Evolutionary conservation across 2,888 invertebrate species (phyloP).

Genomic region (Lepidocyrtinus sp.): DNA sequence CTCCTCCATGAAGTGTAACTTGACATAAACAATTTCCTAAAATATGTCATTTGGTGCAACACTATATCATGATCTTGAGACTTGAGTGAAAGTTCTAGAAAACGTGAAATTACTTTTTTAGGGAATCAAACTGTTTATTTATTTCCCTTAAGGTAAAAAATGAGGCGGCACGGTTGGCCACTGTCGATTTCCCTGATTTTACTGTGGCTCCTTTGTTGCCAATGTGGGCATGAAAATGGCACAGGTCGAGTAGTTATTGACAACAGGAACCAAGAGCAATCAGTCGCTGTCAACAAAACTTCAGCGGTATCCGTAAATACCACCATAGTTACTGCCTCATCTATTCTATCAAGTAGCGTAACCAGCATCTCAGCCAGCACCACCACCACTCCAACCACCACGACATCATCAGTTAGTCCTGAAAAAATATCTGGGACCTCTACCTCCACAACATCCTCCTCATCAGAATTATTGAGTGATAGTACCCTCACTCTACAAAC

Average conservation of each 20-base stretch:
- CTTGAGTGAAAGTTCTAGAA: slow-evolving; percentile 51
- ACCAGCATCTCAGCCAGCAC: background rate
- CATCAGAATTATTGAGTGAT: slow-evolving; percentile 20
- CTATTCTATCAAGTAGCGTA: slow-evolving; percentile 11
- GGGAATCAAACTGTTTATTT: background rate
- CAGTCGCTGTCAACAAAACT: slow-evolving; percentile 32
- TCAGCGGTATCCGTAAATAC: slow-evolving; percentile 12
- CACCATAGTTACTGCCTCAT: slow-evolving; percentile 5
- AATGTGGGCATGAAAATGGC: slow-evolving; percentile 51
- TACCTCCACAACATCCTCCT: background rate
- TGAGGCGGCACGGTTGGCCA: slow-evolving; percentile 40
- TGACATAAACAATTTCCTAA: no score
- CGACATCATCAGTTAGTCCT: background rate
- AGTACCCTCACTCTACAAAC: slow-evolving; percentile 38
- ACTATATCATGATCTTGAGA: slow-evolving; percentile 28
- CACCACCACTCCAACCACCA: background rate
- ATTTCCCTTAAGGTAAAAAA: slow-evolving; percentile 10
- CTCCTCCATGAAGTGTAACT: no score
- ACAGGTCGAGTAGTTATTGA: slow-evolving; percentile 20
- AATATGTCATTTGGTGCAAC: no score
- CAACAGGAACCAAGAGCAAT: slow-evolving; percentile 40
- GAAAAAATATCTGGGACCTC: slow-evolving; percentile 13
- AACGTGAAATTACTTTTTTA: slow-evolving; percentile 18
- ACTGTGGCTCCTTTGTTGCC: slow-evolving; percentile 55
- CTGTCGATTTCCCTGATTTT: slow-evolving; percentile 57